Evolutionary conservation across 2,113 vertebrate species (phyloP).

Genomic region (Seriola aureovittata): DNA sequence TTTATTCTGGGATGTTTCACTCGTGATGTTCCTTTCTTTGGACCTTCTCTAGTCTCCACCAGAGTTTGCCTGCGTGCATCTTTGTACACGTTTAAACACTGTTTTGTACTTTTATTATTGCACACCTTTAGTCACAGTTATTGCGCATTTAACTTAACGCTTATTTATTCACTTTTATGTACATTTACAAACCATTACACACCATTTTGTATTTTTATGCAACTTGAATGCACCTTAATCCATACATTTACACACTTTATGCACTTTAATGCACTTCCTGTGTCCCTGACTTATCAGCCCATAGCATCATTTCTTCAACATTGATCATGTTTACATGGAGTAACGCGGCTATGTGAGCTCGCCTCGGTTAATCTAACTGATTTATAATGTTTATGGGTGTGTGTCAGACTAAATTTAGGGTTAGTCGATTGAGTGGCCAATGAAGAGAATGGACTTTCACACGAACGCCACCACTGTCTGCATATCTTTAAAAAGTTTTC

Average conservation of each 20-base stretch:
- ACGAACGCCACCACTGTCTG: not conserved
- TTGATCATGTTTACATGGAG: not conserved
- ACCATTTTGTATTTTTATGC: not conserved
- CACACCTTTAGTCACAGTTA: not conserved
- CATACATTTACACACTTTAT: not conserved
- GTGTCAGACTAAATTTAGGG: not conserved
- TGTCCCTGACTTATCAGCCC: not conserved
- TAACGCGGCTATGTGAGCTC: not conserved
- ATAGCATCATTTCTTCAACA: not conserved
- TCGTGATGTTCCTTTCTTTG: not conserved
- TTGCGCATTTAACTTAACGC: too few relatives aligned
- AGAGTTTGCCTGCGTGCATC: not conserved
- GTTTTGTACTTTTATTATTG: not conserved
- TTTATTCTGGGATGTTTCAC: not conserved
- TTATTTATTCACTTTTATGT: not conserved
- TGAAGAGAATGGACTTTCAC: not conserved
- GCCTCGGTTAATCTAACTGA: not conserved
- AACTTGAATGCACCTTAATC: not conserved
- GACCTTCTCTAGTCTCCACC: too few relatives aligned
- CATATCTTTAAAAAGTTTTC: constrained; percentile 30
- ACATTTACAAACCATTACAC: not conserved
- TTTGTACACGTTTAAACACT: not conserved
- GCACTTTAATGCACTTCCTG: not conserved
- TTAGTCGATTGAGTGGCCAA: not conserved
- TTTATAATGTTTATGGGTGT: not conserved